Evolutionary conservation across 2,113 vertebrate genomes (phyloP), one percentile per base, ranked within the genome.

Genomic region (Colistium nudipinnis): DNA sequence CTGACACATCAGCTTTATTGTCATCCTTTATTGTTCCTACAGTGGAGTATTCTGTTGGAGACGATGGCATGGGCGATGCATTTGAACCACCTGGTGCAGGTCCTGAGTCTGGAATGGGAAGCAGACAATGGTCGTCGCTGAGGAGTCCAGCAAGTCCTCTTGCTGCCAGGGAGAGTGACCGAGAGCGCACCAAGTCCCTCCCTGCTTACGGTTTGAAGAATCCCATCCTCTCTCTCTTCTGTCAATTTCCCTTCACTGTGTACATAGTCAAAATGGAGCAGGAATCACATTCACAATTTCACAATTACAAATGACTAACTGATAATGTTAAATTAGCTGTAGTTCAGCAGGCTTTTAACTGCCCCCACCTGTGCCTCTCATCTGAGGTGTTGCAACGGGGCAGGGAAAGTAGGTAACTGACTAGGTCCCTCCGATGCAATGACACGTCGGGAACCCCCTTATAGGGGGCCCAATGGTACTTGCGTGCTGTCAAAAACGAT

Each of bases 111-210:
- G 20, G 47, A 65, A 78, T 0, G 10, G 22, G 22, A 62, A 79
- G 87, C 56, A 64, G 85, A 78, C 88, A 84, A 81, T 88, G 92
- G 76, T 82, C 93, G 64, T 91, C 91, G 52, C 91, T 94, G 80
- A 94, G 91, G 84, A 78, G 43, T 47, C 83, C 89, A 10, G 74
- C 88, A 72, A 85, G 85, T 79, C 86, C 61, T n/a, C 43, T 92
- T 5, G 85, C 88, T 63, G 87, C 87, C 33, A 87, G 82, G 61
- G 81, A 80, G 51, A 86, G 88, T 30, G 90, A 92, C 56, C 76
- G 79, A 65, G 93, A 92, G 82, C 91, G 92, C 85, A 81, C 93
- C 87, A 93, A 92, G 90, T 94, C 95, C 78, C 92, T 94, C 83
- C 91, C 94, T 35, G 53, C 80, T 72, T 74, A 90, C 69, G 93